phyloP scores from a whole-genome alignment of 2,113 vertebrate genomes.

The Tinamus guttatus region DNA sequence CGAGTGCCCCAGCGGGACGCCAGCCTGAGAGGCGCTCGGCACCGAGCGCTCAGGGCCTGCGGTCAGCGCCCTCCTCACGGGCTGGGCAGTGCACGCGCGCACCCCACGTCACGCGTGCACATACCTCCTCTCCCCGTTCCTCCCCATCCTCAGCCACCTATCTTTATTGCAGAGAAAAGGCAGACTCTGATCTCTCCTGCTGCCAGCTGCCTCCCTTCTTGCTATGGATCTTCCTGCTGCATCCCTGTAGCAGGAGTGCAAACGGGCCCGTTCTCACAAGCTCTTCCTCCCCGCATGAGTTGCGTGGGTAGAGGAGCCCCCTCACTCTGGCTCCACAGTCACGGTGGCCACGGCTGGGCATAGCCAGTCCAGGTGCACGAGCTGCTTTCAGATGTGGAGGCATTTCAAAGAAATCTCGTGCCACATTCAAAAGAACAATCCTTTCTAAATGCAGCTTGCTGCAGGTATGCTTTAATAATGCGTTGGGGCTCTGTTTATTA shows the following conservation, averaged over 20 bases:
- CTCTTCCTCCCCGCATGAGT: neutral
- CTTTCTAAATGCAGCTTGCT: neutral
- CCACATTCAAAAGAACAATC: neutral
- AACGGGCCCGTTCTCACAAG: neutral
- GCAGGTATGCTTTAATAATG: neutral
- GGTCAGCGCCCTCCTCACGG: neutral
- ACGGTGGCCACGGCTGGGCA: neutral
- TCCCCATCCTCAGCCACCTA: neutral
- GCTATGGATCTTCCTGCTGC: neutral
- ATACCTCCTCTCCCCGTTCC: neutral
- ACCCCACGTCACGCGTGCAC: too few species aligned
- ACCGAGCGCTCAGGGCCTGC: neutral
- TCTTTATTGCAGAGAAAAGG: neutral
- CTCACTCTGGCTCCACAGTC: neutral
- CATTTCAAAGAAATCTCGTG: neutral
- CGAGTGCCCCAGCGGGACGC: too few species aligned
- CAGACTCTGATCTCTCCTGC: neutral
- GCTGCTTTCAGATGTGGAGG: neutral
- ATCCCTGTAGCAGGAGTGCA: neutral
- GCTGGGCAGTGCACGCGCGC: neutral
- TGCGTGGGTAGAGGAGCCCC: neutral
- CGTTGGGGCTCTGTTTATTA: neutral
- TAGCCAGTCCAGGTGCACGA: neutral
- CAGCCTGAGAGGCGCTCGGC: neutral
- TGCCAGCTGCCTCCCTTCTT: neutral